Evolutionary conservation across 2,888 invertebrate genomes (phyloP), one percentile per base, ranked within the genome.

Genomic region (Scaptomyza tumidula): DNA sequence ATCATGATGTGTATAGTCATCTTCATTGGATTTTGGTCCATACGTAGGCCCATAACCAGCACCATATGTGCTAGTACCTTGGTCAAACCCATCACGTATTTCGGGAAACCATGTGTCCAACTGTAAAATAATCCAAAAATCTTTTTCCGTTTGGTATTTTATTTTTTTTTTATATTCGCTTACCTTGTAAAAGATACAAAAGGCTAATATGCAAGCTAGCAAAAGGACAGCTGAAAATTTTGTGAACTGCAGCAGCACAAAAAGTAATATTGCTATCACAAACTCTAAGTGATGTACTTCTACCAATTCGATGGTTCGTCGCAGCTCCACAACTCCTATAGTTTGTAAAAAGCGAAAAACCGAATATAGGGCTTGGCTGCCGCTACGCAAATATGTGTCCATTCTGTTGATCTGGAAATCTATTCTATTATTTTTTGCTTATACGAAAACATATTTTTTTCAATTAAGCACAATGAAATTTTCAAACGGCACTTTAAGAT

Each of bases 101-200:
- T 87, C 75, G 0, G 84, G 77, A 58, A 83, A 79, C 59, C 57
- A 71, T 2, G 62, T 53, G 0, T 81, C 81, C 81, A 79, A 88
- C 80, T 80, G n/a, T 6, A 16, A 10, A 9, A 6, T 11, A 35
- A 29, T 14, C 6, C 39, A 39, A 14, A 1, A 3, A n/a, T 1
- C 0, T 55, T 2, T n/a, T 39, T 3, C 5, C 1, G 11, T 5
- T 1, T 1, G 19, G 19, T 2, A 0, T 0, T 6, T 4, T 45
- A 35, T 24, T 6, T 3, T 4, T 45, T 45, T 24, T 6, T 3
- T 24, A 37, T 16, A 16, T 35, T 19, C 13, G 41, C 69, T 78
- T 71, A 89, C 84, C 86, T 82, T 59, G 33, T 88, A 79, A 37
- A 85, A 88, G 13, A 79, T 77, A 10, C 39, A 48, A 14, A 65